Conservation (phyloP, 2,888 invertebrate species). For the Tipula helvola region DNA sequence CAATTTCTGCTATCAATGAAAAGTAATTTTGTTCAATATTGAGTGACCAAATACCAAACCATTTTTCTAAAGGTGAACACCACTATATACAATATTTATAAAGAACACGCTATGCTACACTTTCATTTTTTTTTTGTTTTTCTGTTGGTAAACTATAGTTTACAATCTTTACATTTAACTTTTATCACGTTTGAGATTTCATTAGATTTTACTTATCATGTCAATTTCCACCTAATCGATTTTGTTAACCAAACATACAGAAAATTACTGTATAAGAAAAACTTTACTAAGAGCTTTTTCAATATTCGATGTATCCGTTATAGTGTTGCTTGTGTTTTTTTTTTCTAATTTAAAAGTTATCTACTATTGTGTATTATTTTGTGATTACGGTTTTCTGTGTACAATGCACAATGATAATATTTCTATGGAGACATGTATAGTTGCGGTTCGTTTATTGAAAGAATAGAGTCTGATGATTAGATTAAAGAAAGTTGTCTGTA, state of each 20-base stretch:
- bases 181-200: neutral
- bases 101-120: neutral
- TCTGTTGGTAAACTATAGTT: neutral
- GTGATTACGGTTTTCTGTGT: neutral
- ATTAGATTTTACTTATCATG: neutral
- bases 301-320: neutral
- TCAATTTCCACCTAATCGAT: neutral
- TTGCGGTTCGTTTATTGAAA: neutral
- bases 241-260: neutral
- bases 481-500: neutral
- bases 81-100: too few species aligned
- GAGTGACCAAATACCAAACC: too few species aligned
- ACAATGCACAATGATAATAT: neutral
- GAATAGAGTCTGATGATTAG: neutral
- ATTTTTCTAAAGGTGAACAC: too few species aligned
- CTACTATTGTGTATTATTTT: neutral
- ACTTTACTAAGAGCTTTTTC: neutral
- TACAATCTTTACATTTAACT: neutral
- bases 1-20: too few species aligned
- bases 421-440: neutral
- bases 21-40: too few species aligned
- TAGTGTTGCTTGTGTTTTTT: neutral
- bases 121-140: neutral
- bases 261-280: neutral
- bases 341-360: neutral